phyloP scores from a whole-genome alignment of 2,797 vertebrate genomes.

The Acanthopagrus latus region DNA sequence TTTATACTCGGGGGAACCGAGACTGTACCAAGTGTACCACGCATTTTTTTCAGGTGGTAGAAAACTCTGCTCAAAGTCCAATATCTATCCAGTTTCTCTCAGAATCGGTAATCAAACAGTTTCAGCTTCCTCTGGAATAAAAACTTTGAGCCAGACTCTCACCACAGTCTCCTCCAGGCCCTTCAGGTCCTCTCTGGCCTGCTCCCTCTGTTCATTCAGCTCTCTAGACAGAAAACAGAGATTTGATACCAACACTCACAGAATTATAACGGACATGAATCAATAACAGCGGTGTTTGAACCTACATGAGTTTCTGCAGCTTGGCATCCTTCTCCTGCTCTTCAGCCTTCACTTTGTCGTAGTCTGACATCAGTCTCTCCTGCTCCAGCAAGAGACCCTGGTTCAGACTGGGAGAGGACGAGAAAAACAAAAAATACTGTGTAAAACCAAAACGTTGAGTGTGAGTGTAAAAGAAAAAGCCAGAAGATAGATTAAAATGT shows the following conservation, averaged over 20 bases:
- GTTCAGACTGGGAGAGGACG: conserved; percentile 85
- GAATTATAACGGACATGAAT: neutral
- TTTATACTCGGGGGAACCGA: no score
- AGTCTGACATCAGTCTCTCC: conserved; percentile 89
- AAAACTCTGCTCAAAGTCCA: no score
- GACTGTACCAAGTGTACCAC: no score
- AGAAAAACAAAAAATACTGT: no score
- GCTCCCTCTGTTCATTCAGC: conserved; percentile 91
- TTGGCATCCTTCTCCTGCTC: conserved; percentile 91
- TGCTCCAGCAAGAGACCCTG: conserved; percentile 92
- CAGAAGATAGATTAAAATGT: no score
- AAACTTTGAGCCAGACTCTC: conserved; percentile 26
- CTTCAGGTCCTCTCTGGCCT: conserved; percentile 92
- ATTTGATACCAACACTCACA: neutral
- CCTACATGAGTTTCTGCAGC: conserved; percentile 91
- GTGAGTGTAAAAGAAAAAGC: no score
- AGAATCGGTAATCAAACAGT: no score
- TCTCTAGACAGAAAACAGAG: conserved; percentile 73
- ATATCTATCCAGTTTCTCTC: no score
- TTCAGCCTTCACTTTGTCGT: conserved; percentile 90
- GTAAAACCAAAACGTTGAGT: no score
- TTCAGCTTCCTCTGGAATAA: no score
- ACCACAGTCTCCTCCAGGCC: conserved; percentile 95
- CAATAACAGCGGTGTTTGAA: neutral
- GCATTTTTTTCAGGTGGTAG: no score